Conservation (phyloP, 2,888 invertebrate species). For the Rugalucina vietnamica region DNA sequence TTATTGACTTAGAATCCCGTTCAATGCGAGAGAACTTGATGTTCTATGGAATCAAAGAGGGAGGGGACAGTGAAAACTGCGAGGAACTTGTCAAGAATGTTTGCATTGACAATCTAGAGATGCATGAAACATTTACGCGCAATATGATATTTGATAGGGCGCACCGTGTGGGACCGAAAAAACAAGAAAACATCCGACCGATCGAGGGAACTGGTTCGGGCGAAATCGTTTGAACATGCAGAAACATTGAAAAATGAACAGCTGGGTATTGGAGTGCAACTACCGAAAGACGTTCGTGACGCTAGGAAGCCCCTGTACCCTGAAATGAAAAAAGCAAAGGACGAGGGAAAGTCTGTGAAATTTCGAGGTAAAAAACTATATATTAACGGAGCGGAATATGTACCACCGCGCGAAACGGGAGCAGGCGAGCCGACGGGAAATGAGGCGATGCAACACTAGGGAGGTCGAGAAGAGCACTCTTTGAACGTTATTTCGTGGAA, state of each 20-base stretch:
- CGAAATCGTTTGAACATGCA: background rate
- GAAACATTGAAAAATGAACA: slow-evolving; percentile 10
- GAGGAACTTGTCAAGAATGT: background rate
- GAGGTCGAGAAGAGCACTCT: background rate
- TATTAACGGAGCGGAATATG: slow-evolving; percentile 1
- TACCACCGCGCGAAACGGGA: too few relatives aligned
- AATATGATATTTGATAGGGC: too few relatives aligned
- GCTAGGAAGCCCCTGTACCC: slow-evolving; percentile 17
- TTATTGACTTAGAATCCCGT: background rate
- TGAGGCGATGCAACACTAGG: too few relatives aligned
- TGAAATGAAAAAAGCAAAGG: background rate
- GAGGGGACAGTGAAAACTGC: background rate
- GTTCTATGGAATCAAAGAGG: background rate
- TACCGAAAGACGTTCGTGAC: background rate
- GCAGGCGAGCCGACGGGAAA: too few relatives aligned
- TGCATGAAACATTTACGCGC: too few relatives aligned
- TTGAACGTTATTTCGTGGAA: slow-evolving; percentile 19
- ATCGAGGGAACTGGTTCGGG: slow-evolving; percentile 7
- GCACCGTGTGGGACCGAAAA: too few relatives aligned
- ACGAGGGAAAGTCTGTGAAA: background rate
- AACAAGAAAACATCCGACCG: background rate
- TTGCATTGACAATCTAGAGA: background rate
- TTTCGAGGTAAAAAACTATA: slow-evolving; percentile 18
- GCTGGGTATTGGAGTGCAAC: slow-evolving; percentile 4
- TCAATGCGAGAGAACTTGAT: background rate